phyloP scores from a whole-genome alignment of 2,113 vertebrate species.

The Centropus unirufus region DNA sequence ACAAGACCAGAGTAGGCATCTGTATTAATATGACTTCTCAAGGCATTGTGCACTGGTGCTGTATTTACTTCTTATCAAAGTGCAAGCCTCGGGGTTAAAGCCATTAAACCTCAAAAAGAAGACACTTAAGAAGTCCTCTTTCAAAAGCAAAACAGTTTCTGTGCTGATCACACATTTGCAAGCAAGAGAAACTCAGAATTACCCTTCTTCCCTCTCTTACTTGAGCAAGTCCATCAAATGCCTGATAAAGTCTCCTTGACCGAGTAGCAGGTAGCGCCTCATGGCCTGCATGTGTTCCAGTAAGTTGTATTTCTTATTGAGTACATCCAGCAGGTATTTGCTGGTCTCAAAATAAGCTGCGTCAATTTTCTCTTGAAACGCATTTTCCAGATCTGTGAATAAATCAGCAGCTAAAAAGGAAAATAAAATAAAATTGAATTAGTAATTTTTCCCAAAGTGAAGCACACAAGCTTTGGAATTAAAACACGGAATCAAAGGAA shows the following conservation, averaged over 20 bases:
- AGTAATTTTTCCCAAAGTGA: background rate
- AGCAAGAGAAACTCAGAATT: background rate
- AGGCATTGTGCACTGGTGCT: background rate
- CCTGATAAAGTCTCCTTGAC: constrained; percentile 97
- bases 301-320: constrained; percentile 93
- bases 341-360: constrained; percentile 96
- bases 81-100: background rate
- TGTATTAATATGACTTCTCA: background rate
- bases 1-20: background rate
- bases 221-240: constrained; percentile 99
- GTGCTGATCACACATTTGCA: background rate
- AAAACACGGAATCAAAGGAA: background rate
- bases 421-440: background rate
- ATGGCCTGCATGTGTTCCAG: constrained; percentile 97
- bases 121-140: background rate
- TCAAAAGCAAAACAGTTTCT: background rate
- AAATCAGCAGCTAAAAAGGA: constrained; percentile 84
- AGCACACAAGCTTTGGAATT: background rate
- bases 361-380: constrained; percentile 95
- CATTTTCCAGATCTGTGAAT: constrained; percentile 94
- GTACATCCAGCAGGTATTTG: constrained; percentile 92
- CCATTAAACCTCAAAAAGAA: background rate
- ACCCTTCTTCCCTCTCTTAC: constrained; percentile 74
- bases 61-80: background rate
- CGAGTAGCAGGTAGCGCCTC: constrained; percentile 95